Evolutionary conservation across 2,797 vertebrate species (phyloP).

Genomic region (Phrynocephalus vlangalii): DNA sequence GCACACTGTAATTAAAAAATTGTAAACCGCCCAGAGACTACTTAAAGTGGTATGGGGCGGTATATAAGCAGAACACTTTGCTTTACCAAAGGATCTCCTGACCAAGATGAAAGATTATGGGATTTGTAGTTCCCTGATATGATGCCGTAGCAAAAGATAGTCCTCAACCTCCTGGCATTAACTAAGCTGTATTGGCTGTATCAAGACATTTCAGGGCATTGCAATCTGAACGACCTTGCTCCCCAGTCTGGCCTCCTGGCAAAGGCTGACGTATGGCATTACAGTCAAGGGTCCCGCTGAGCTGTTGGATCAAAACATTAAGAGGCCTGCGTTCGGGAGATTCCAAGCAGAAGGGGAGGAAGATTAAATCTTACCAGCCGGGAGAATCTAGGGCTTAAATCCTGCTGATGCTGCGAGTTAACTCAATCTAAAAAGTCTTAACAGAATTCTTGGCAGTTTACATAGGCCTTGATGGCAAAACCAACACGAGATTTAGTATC

Average conservation of each 20-base stretch:
- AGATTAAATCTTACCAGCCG: background rate
- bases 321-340: background rate
- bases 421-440: constrained; percentile 2
- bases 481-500: background rate
- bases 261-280: background rate
- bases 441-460: background rate
- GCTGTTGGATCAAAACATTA: background rate
- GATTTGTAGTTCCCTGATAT: background rate
- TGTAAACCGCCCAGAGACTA: too few species aligned
- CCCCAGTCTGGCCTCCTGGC: background rate
- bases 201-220: background rate
- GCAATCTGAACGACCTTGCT: background rate
- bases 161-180: background rate
- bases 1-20: too few species aligned
- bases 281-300: background rate
- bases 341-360: background rate
- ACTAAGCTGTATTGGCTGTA: background rate
- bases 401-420: background rate
- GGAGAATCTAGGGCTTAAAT: background rate
- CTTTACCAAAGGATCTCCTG: too few species aligned
- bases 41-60: too few species aligned
- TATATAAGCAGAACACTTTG: too few species aligned
- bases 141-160: background rate
- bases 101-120: background rate
- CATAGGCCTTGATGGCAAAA: background rate